Percentiles rank a stretch among this genome's conserved stretches.
phyloP scores from a whole-genome alignment of 2,888 invertebrate species.

The Salpingus planirostris region DNA sequence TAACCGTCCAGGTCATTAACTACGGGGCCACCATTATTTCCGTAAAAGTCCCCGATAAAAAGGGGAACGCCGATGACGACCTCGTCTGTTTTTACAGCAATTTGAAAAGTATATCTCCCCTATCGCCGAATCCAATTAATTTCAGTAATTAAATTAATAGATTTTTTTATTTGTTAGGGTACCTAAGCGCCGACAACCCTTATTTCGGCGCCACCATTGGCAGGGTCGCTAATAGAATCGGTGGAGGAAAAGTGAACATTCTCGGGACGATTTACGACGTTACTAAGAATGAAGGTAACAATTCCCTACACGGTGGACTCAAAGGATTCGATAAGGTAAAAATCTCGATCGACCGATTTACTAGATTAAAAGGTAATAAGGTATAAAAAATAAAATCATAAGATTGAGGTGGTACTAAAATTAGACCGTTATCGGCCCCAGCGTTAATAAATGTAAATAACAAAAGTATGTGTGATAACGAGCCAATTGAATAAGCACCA shows the following conservation, averaged over 20 bases:
- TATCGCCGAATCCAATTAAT: no score
- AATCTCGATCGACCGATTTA: no score
- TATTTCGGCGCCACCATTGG: conserved; percentile 79
- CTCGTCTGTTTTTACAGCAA: conserved; percentile 65
- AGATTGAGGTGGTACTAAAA: no score
- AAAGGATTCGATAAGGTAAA: conserved; percentile 63
- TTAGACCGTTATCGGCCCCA: no score
- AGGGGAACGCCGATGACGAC: conserved; percentile 62
- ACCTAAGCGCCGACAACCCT: conserved; percentile 52
- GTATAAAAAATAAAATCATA: no score
- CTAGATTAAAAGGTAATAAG: no score
- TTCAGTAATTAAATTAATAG: no score
- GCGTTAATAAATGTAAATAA: no score
- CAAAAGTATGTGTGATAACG: no score
- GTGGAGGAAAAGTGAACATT: conserved; percentile 55
- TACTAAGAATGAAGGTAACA: conserved; percentile 55
- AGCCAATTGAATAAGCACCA: no score
- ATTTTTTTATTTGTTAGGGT: conserved; percentile 41
- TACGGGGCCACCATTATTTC: conserved; percentile 77
- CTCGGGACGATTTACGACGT: conserved; percentile 56
- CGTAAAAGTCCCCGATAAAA: conserved; percentile 63
- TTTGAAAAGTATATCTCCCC: no score
- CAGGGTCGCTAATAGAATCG: conserved; percentile 68
- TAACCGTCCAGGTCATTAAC: conserved; percentile 62
- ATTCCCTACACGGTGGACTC: conserved; percentile 69